Conservation (phyloP, 2,113 vertebrate species). For the Neotoma lepida region DNA sequence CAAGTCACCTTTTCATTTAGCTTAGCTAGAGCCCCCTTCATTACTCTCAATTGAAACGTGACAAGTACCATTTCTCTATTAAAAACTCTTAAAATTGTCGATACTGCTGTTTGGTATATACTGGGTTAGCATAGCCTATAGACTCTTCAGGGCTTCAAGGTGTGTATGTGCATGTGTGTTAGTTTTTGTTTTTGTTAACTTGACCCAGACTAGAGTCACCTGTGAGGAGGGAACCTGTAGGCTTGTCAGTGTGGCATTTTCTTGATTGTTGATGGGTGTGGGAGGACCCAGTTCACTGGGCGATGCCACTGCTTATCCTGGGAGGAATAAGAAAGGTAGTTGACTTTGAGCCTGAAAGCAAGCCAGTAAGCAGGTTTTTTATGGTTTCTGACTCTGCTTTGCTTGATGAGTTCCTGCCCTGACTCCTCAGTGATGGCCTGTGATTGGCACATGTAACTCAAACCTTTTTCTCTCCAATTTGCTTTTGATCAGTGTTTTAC, state of each 20-base stretch:
- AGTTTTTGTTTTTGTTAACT: neutral
- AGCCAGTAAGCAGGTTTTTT: neutral
- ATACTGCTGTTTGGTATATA: neutral
- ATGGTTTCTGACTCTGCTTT: neutral
- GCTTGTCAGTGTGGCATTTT: neutral
- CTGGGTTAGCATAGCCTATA: neutral
- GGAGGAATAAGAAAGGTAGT: neutral
- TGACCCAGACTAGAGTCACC: neutral
- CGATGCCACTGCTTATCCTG: neutral
- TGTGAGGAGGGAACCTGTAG: neutral
- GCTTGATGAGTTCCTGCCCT: neutral
- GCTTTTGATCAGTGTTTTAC: neutral
- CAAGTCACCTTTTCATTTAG: neutral
- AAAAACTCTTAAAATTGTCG: conserved; percentile 6
- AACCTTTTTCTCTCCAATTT: neutral
- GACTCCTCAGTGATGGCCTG: neutral
- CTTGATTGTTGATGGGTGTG: neutral
- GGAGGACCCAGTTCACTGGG: neutral
- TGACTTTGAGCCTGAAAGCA: neutral
- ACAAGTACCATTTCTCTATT: neutral
- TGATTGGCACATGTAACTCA: neutral
- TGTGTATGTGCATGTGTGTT: neutral
- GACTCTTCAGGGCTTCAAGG: neutral
- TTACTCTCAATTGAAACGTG: conserved; percentile 20
- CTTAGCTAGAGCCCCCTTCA: neutral